Percentiles rank a stretch among this genome's conserved stretches.
Evolutionary conservation across 37 sponge, comb jelly and placozoan genomes (phyloP).

Genomic region (Agelas oroides): DNA sequence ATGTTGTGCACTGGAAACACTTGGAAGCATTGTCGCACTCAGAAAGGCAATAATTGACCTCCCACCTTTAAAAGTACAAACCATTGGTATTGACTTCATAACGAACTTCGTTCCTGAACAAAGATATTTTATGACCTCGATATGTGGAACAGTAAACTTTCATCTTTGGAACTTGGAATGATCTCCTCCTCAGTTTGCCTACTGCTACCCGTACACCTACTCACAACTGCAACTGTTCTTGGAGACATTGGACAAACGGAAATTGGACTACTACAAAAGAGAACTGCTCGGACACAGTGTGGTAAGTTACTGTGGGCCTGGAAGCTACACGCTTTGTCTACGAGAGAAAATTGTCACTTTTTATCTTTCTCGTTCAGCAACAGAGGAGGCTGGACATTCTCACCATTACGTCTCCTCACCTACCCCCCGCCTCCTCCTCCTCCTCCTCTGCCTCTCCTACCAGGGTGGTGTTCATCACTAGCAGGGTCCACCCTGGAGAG

Average conservation of each 20-base stretch:
- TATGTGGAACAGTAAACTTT: no score
- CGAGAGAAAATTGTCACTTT: background rate
- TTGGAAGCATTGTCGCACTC: no score
- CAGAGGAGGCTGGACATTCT: slow-evolving; percentile 88
- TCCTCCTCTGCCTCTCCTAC: slow-evolving; percentile 16
- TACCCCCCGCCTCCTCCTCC: slow-evolving; percentile 14
- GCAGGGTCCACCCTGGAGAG: slow-evolving; percentile 98
- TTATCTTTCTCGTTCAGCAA: slow-evolving; percentile 73
- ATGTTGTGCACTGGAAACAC: no score
- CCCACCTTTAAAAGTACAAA: no score
- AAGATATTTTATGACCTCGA: no score
- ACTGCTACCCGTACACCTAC: slow-evolving; percentile 96
- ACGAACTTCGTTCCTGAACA: no score
- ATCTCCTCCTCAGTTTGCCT: slow-evolving; percentile 84
- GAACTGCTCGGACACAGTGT: slow-evolving; percentile 78
- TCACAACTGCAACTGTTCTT: slow-evolving; percentile 77
- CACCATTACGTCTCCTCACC: slow-evolving; percentile 91
- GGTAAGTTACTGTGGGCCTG: slow-evolving; percentile 49
- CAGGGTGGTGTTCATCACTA: slow-evolving; percentile 92
- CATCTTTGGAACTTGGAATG: no score
- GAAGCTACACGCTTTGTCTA: background rate
- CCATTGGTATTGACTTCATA: no score
- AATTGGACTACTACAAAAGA: slow-evolving; percentile 45
- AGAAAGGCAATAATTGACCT: no score
- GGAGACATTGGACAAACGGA: slow-evolving; percentile 53